Conservation (phyloP, 2,113 vertebrate species). For the Saimiri boliviensis region DNA sequence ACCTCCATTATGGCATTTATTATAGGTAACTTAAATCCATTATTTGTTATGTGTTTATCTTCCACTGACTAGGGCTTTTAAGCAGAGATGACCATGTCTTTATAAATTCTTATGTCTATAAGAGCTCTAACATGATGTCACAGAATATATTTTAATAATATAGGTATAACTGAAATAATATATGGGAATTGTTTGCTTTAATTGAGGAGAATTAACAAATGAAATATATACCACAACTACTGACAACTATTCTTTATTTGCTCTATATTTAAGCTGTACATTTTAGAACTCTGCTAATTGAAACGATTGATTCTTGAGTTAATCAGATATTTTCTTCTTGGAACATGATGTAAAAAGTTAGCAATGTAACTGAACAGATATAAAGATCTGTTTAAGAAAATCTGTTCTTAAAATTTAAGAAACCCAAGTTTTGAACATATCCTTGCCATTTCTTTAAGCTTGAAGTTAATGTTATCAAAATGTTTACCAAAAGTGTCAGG, state of each 20-base stretch:
- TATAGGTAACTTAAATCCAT: background rate
- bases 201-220: background rate
- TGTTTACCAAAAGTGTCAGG: conserved; percentile 58
- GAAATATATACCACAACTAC: background rate
- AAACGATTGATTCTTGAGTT: background rate
- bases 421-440: conserved; percentile 37
- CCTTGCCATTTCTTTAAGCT: conserved; percentile 62
- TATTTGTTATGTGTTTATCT: background rate
- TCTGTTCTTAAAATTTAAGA: conserved; percentile 18
- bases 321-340: conserved; percentile 24
- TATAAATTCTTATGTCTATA: background rate
- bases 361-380: conserved; percentile 21
- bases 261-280: background rate
- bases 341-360: conserved; percentile 21
- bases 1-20: background rate
- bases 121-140: background rate
- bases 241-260: background rate
- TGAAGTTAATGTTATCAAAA: conserved; percentile 60
- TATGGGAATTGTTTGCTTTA: background rate
- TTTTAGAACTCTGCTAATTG: background rate
- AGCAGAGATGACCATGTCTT: background rate
- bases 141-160: background rate
- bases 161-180: background rate
- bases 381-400: background rate
- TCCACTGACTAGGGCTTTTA: background rate